phyloP scores from a whole-genome alignment of 2,888 invertebrate genomes.

The Netelia inedita region DNA sequence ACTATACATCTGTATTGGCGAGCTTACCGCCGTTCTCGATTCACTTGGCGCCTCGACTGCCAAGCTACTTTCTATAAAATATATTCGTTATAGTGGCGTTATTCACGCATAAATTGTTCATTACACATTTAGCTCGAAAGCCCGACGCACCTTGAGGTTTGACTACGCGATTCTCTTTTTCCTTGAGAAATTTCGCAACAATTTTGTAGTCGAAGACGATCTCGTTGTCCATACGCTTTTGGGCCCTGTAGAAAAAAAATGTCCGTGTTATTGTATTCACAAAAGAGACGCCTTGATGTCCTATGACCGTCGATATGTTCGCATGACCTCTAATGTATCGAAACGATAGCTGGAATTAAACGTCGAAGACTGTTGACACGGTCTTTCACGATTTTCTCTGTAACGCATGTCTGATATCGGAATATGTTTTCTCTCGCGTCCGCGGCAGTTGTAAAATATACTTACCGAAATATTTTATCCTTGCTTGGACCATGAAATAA shows the following conservation, averaged over 20 bases:
- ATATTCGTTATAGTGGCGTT: background rate
- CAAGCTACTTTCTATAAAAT: conserved; percentile 57
- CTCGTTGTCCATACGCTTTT: conserved; percentile 94
- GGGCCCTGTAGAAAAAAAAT: conserved; percentile 87
- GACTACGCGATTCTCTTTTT: conserved; percentile 75
- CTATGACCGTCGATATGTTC: background rate
- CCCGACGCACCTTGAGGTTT: conserved; percentile 79
- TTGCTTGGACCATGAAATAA: conserved; percentile 16
- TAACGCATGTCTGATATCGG: conserved; percentile 8
- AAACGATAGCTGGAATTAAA: background rate
- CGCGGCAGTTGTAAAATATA: conserved; percentile 1
- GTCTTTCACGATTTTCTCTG: background rate
- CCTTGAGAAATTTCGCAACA: conserved; percentile 85
- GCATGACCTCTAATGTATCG: conserved; percentile 58
- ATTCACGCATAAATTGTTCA: conserved; percentile 6
- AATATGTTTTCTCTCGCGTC: background rate
- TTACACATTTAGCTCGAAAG: background rate
- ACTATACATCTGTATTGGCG: conserved; percentile 83
- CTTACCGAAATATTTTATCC: conserved; percentile 50
- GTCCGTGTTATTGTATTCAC: conserved; percentile 61
- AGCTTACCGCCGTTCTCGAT: conserved; percentile 76
- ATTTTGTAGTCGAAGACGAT: conserved; percentile 93
- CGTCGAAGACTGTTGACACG: background rate
- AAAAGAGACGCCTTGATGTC: conserved; percentile 57
- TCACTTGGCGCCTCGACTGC: conserved; percentile 75